These are phyloP conservation scores for Merluccius polli DNA, from an alignment of 2,797 vertebrate genomes.

Conservation along the genomic window DNA sequence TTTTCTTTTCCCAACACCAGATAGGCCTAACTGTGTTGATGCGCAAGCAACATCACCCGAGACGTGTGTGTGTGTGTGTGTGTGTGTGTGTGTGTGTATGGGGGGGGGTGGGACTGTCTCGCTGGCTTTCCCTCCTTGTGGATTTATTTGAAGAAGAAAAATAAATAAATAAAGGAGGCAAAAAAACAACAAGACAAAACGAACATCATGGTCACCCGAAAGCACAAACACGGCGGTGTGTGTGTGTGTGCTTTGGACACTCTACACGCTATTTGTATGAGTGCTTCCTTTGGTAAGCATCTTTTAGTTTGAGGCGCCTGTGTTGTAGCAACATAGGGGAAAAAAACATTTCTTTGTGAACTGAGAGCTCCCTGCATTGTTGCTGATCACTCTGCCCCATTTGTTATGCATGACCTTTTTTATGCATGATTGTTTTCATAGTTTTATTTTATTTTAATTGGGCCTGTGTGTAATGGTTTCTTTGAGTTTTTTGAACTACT, in stretches of 20 bases:
- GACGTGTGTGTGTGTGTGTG: neutral
- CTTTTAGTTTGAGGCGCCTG: neutral
- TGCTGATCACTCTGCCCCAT: neutral
- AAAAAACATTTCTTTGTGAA: neutral
- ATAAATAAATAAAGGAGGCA: conserved; percentile 7
- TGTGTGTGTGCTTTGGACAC: neutral
- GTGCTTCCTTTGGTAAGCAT: neutral
- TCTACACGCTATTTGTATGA: neutral
- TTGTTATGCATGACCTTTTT: neutral
- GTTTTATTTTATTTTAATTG: conserved; percentile 1
- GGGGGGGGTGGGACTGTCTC: conserved; percentile 43
- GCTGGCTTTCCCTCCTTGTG: conserved; percentile 15
- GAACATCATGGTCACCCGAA: neutral
- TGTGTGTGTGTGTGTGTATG: conserved; percentile 12
- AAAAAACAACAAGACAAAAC: neutral
- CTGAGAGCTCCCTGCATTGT: neutral
- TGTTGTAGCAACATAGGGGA: neutral
- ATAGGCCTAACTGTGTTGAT: neutral
- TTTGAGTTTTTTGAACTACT: neutral
- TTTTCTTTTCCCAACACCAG: neutral
- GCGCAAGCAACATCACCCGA: neutral
- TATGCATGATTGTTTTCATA: neutral
- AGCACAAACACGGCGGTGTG: neutral
- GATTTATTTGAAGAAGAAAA: conserved; percentile 28
- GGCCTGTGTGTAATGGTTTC: neutral